Evolutionary conservation across 23 tunicate species (phyloP), one percentile per base, ranked within the genome.

Genomic region (Trididemnum nubilum): DNA sequence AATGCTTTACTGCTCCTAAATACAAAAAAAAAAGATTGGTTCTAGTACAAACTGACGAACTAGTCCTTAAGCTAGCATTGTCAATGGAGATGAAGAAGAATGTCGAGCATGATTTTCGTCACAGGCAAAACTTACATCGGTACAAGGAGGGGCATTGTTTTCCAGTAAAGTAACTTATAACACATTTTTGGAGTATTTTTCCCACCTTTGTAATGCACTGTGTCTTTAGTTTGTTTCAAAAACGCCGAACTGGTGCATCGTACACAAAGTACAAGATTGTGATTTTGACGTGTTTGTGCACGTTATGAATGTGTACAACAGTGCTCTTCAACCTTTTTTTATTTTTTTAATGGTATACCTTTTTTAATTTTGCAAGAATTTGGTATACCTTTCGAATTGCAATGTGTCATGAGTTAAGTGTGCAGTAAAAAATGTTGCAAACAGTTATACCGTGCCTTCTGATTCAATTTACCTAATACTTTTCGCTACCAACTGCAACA

Each of bases 171-270:
- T 65, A 49, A 85, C 78, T 85, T 66, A 44, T 51, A 66, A 85
- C 34, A 36, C 54, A 40, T 82, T 82, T 33, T 52, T 33, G 76
- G 82, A 21, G 35, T 33, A 49, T 82, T 76, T 40, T 50, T 65
- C 29, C 76, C 88, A 35, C 82, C 76, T 36, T 82, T 82, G 1
- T 35, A 64, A 65, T 76, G 76, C 31, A 72, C 82, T 64, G 44
- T 77, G 31, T 34, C 52, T 85, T 85, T 1, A 65, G n/a, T 76
- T 26, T 70, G 22, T 65, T 85, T 85, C 7, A 85, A 40, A 36
- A 85, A 50, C 19, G 82, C 66, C 88, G 76, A 40, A 82, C 88
- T 35, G 82, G 82, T 27, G 88, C 82, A 77, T 85, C 88, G 65
- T 67, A 85, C 26, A 85, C 27, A n/a, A n/a, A n/a, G n/a, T n/a